Conservation (phyloP, 2,797 vertebrate species). For the Acanthiza pusilla region DNA sequence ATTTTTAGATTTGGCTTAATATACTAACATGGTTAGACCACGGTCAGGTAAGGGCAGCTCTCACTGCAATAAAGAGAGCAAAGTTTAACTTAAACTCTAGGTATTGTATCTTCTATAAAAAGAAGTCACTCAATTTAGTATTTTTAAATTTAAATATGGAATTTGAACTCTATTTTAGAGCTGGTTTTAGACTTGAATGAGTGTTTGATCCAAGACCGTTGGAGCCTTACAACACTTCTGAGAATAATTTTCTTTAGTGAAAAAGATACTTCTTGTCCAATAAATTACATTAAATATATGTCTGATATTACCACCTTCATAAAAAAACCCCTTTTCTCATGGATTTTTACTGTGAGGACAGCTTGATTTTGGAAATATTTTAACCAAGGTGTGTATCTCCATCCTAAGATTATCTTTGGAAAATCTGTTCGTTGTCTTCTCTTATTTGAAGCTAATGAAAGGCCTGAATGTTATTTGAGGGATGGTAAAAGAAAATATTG, state of each 20-base stretch:
- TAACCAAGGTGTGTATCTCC: background rate
- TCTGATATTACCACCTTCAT: background rate
- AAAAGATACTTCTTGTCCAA: background rate
- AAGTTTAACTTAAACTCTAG: constrained; percentile 13
- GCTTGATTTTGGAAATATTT: background rate
- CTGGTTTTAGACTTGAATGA: constrained; percentile 5
- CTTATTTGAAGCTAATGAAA: background rate
- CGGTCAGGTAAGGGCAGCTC: background rate
- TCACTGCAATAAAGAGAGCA: constrained; percentile 3
- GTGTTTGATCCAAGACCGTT: background rate
- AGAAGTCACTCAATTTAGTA: constrained; percentile 2
- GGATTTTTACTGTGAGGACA: background rate
- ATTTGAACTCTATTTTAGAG: background rate
- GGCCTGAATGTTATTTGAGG: background rate
- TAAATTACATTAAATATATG: background rate
- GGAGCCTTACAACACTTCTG: background rate
- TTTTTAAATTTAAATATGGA: constrained; percentile 28
- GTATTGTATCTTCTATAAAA: constrained; percentile 24
- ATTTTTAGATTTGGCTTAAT: constrained; percentile 49
- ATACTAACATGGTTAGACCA: constrained; percentile 23
- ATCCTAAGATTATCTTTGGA: background rate
- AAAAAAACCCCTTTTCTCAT: background rate
- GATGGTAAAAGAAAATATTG: background rate
- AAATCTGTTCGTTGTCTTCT: background rate
- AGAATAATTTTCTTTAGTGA: background rate